Conservation (phyloP, 2,797 vertebrate species). For the Poecile montanus region DNA sequence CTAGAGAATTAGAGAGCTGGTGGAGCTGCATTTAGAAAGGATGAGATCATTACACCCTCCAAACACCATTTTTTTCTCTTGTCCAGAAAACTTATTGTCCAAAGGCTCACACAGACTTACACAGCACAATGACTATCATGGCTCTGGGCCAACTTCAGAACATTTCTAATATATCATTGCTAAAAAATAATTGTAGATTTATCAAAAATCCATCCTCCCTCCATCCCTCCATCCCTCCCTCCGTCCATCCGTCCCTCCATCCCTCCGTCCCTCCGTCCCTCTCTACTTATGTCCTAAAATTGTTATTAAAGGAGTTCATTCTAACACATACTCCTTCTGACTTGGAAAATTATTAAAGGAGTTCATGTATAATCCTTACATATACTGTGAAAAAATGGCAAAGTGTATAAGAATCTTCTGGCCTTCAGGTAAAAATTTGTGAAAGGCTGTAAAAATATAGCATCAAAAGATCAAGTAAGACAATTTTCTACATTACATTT, state of each 20-base stretch:
- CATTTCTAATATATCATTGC: background rate
- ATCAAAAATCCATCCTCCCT: background rate
- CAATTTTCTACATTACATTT: background rate
- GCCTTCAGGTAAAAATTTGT: background rate
- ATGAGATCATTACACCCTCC: background rate
- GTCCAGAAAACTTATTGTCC: background rate
- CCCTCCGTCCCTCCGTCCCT: too few species aligned
- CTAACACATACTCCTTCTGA: background rate
- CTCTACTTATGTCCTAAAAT: background rate
- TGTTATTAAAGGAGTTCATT: background rate
- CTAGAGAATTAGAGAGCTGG: background rate
- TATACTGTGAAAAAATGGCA: too few species aligned
- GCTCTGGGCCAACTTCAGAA: background rate
- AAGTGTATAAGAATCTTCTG: background rate
- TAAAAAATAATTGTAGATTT: background rate
- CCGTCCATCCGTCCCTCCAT: accelerated
- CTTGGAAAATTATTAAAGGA: background rate
- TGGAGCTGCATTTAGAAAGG: background rate
- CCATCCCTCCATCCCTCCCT: accelerated
- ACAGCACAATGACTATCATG: background rate
- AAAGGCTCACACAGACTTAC: background rate
- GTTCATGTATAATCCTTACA: background rate
- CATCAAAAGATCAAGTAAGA: background rate
- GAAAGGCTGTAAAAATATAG: background rate
- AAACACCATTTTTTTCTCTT: background rate